phyloP scores from a whole-genome alignment of 2,113 vertebrate species.

The Pterocles gutturalis region DNA sequence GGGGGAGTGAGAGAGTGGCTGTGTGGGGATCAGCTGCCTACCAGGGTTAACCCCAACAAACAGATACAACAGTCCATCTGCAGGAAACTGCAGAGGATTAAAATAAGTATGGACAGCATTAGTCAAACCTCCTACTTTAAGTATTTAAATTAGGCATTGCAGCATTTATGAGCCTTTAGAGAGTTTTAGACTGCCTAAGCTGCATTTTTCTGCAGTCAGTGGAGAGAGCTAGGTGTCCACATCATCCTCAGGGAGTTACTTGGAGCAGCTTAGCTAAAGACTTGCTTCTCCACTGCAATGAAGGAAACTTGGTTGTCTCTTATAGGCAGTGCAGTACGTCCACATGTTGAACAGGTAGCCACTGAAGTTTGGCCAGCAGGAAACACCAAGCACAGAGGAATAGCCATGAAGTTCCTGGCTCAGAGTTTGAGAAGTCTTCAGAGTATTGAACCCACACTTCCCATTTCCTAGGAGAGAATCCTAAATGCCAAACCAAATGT shows the following conservation, averaged over 20 bases:
- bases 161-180: not conserved
- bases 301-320: not conserved
- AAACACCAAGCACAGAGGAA: not conserved
- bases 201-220: not conserved
- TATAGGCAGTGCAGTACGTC: not conserved
- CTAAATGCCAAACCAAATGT: conserved; percentile 25
- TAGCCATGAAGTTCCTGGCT: not conserved
- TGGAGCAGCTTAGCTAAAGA: not conserved
- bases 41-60: not conserved
- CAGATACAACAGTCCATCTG: not conserved
- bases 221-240: not conserved
- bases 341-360: not conserved
- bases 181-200: not conserved
- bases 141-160: not conserved
- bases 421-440: not conserved
- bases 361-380: not conserved
- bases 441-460: not conserved
- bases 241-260: not conserved
- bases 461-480: conserved; percentile 22
- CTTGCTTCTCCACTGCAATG: not conserved
- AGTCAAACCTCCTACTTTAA: not conserved
- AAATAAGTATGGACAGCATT: not conserved
- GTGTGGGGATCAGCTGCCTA: not conserved
- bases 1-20: not conserved
- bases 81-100: not conserved